A percentile compares a stretch with the other conserved stretches of the same genome.
These are phyloP conservation scores for Peribatodes rhomboidaria DNA, from an alignment of 2,888 invertebrate species.

Conservation along the genomic window DNA sequence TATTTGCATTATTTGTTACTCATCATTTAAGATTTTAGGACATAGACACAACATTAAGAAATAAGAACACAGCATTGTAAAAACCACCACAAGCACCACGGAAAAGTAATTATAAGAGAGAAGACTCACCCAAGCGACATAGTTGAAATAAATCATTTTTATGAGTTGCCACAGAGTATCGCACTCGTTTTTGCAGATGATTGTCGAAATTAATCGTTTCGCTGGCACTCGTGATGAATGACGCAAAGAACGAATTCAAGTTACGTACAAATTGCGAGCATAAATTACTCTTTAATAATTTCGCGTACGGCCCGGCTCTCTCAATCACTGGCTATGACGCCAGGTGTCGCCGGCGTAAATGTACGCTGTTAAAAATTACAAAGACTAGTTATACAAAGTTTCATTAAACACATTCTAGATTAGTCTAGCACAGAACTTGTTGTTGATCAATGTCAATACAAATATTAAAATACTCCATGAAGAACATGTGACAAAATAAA, in stretches of 20 bases:
- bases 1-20: no score
- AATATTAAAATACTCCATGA: no score
- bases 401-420: not conserved
- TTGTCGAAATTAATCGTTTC: slow-evolving; percentile 77
- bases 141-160: slow-evolving; percentile 38
- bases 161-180: slow-evolving; percentile 46
- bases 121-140: slow-evolving; percentile 26
- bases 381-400: slow-evolving; percentile 48
- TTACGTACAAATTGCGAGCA: slow-evolving; percentile 84
- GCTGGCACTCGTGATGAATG: slow-evolving; percentile 77
- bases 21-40: no score
- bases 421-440: not conserved
- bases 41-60: not conserved
- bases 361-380: slow-evolving; percentile 73
- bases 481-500: no score
- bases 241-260: slow-evolving; percentile 82
- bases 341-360: slow-evolving; percentile 82
- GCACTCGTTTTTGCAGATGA: slow-evolving; percentile 72
- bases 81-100: not conserved
- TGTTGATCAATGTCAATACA: not conserved
- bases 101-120: slow-evolving; percentile 34
- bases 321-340: slow-evolving; percentile 69
- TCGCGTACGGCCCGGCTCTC: slow-evolving; percentile 74
- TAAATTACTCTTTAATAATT: slow-evolving; percentile 85
- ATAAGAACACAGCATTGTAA: not conserved